Conservation (phyloP, 2,888 invertebrate species). For the Seladonia tumulorum region DNA sequence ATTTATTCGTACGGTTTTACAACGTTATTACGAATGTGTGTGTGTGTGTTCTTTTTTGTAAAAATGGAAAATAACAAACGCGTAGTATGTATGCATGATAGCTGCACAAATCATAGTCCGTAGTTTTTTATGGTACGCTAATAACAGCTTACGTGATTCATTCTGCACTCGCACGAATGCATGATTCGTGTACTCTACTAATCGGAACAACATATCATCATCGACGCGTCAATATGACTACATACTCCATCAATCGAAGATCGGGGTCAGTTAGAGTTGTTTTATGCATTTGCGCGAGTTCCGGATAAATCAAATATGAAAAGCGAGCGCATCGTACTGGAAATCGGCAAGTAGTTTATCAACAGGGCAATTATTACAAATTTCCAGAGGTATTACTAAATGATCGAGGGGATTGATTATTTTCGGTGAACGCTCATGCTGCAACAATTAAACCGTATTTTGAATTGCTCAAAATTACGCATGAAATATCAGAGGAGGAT, state of each 20-base stretch:
- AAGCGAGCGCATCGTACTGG: background rate
- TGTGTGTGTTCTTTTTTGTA: background rate
- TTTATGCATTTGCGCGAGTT: background rate
- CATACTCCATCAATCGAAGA: background rate
- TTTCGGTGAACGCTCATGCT: background rate
- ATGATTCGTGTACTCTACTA: background rate
- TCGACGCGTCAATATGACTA: background rate
- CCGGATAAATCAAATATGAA: background rate
- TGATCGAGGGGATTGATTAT: background rate
- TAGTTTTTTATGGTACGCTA: background rate
- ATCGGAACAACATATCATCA: slow-evolving; percentile 7
- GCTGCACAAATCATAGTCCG: background rate
- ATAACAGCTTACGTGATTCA: slow-evolving; percentile 4
- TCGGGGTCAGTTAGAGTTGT: background rate
- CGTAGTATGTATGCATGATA: background rate
- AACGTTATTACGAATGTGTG: background rate
- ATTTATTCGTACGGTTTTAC: background rate
- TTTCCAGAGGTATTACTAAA: background rate
- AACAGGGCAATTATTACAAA: background rate
- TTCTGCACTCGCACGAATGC: background rate
- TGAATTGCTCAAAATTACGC: background rate
- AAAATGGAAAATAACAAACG: background rate
- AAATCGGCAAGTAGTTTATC: background rate
- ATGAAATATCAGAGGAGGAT: background rate
- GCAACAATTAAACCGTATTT: background rate